Evolutionary conservation across 2,888 invertebrate genomes (phyloP), one percentile per base, ranked within the genome.

Genomic region (Anorthoa munda): DNA sequence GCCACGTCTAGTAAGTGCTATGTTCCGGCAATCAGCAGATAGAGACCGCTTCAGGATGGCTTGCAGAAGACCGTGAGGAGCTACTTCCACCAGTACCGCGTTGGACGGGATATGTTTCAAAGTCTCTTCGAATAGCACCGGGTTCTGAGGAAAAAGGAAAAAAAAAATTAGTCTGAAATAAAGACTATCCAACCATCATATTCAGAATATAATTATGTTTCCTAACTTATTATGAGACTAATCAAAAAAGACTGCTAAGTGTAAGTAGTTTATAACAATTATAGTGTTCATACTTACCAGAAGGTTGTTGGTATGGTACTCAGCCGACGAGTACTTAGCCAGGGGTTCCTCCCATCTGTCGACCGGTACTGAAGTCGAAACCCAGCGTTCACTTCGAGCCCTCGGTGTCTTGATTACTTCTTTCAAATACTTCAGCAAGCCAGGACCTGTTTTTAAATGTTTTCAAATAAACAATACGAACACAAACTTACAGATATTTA

Each of bases 41-140:
- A 99, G 92, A 0, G 98, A 98, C 64, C 98, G 96, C 89, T 98
- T 98, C 13, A 99, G 95, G 85, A 99, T 98, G 0, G 99, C 98
- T 92, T 99, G 99, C 73, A 99, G 96, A 21, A 99, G 96, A 39
- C 98, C 98, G 88, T 99, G 39, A 39, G 39, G 39, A 39, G 39
- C 39, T 39, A 39, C 39, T 1, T 39, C 39, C 39, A 39, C 39
- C 9, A 39, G 39, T 39, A 39, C 39, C 39, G 39, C 39, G 39
- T 39, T 39, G 39, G 39, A 39, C 39, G 39, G 39, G 9, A 39
- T 39, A 1, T 39, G 39, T 39, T 39, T 39, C 9, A 39, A 39
- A 39, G 39, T 39, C 39, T 39, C 39, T 9, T 39, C 39, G 9
- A 39, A 39, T 39, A 39, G 39, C 39, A 39, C 39, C 39, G 39